Conservation (phyloP, 1,140 invertebrate species). For the Homarus americanus region DNA sequence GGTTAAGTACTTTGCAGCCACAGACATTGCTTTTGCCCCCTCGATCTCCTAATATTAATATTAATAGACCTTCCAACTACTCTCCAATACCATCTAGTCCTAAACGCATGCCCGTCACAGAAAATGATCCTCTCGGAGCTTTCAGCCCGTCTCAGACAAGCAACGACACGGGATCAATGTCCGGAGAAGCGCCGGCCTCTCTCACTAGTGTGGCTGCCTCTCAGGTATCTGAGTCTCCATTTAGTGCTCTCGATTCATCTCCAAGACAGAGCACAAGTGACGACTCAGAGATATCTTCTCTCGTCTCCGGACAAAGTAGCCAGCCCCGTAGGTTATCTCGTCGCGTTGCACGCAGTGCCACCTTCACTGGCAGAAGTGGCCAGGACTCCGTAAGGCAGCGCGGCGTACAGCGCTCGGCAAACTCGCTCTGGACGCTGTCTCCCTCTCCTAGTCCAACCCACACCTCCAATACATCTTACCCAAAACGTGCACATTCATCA, state of each 20-base stretch:
- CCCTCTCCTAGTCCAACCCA: slow-evolving; percentile 42
- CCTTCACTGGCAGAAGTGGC: slow-evolving; percentile 38
- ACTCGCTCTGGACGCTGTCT: slow-evolving; percentile 39
- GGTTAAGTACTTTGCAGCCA: background rate
- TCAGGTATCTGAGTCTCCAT: background rate
- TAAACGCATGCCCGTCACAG: slow-evolving; percentile 88
- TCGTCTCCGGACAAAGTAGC: background rate
- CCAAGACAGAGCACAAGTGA: slow-evolving; percentile 27
- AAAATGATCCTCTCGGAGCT: slow-evolving; percentile 94
- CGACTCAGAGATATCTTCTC: slow-evolving; percentile 10
- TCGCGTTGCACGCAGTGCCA: slow-evolving; percentile 53
- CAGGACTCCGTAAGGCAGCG: slow-evolving; percentile 1
- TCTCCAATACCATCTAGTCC: slow-evolving; percentile 76
- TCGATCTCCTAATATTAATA: slow-evolving; percentile 77
- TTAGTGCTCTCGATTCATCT: slow-evolving; percentile 1
- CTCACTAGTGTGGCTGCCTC: background rate
- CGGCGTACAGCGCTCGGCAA: slow-evolving; percentile 39
- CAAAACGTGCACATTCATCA: slow-evolving; percentile 8
- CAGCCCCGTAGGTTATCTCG: background rate
- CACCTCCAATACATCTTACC: slow-evolving; percentile 1
- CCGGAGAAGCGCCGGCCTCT: background rate
- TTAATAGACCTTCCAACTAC: slow-evolving; percentile 82
- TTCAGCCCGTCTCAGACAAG: slow-evolving; percentile 77
- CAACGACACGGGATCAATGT: background rate
- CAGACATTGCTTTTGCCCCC: slow-evolving; percentile 68